Evolutionary conservation across 2,888 invertebrate species (phyloP).

Genomic region (Leucophenga maculata): DNA sequence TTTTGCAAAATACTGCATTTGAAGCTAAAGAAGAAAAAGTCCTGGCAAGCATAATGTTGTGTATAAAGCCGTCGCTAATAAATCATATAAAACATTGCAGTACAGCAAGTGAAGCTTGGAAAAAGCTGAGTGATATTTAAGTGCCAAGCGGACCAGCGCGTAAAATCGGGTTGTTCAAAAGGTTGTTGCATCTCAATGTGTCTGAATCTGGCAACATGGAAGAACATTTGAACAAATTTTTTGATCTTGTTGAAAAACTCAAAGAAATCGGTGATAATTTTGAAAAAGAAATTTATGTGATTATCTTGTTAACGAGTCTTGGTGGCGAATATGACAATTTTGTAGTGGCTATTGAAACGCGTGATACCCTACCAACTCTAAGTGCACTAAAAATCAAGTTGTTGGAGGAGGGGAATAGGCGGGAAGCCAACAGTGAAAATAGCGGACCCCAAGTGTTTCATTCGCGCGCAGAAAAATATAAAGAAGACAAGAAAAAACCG

Average conservation of each 20-base stretch:
- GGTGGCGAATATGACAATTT: conserved; percentile 14
- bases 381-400: conserved; percentile 28
- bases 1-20: conserved; percentile 3
- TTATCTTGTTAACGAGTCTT: conserved; percentile 32
- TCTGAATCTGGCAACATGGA: conserved; percentile 17
- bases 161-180: conserved; percentile 36
- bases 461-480: neutral
- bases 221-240: conserved; percentile 32
- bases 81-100: conserved; percentile 20
- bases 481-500: neutral
- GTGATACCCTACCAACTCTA: conserved; percentile 31
- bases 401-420: conserved; percentile 27
- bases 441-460: neutral
- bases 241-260: conserved; percentile 20
- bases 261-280: conserved; percentile 23
- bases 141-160: conserved; percentile 31
- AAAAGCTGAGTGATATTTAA: conserved; percentile 22
- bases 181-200: conserved; percentile 27
- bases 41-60: conserved; percentile 29
- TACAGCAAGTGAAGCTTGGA: conserved; percentile 26
- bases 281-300: conserved; percentile 27
- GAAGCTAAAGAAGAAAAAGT: conserved; percentile 29
- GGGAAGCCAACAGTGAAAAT: neutral
- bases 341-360: conserved; percentile 33
- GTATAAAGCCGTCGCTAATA: conserved; percentile 28